Percentiles rank a stretch among this genome's conserved stretches.
Conservation (phyloP, 2,888 invertebrate species). For the Cryptophagus acutangulus region DNA sequence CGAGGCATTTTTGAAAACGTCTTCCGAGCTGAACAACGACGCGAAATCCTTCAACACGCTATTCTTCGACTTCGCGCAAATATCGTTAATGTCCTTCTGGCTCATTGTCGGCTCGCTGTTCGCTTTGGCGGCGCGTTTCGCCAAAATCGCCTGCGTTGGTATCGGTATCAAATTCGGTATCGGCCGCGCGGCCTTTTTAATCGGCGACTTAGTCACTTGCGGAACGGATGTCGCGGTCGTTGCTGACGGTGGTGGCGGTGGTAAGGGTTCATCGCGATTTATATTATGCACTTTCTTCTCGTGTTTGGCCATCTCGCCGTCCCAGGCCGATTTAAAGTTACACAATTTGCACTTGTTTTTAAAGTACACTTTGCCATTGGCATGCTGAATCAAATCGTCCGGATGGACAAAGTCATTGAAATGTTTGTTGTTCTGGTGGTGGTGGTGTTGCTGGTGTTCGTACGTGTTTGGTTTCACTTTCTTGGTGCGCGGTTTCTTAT, state of each 20-base stretch:
- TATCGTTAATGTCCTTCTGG: constrained; percentile 49
- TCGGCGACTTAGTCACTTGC: constrained; percentile 9
- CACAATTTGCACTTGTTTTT: constrained; percentile 52
- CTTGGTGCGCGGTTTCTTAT: constrained; percentile 23
- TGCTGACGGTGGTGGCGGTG: too few species aligned
- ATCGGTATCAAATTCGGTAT: constrained; percentile 48
- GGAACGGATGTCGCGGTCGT: constrained; percentile 15
- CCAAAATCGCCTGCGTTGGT: constrained; percentile 25
- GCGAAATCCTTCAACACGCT: constrained; percentile 56
- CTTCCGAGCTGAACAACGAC: constrained; percentile 47
- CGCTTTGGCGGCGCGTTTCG: constrained; percentile 18
- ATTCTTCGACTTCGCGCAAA: constrained; percentile 48
- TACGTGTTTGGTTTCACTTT: background rate
- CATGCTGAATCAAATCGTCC: constrained; percentile 47
- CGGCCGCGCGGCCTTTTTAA: constrained; percentile 53
- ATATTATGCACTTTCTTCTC: constrained; percentile 49
- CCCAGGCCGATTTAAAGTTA: constrained; percentile 55
- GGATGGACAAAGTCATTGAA: constrained; percentile 53
- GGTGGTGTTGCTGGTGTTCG: constrained; percentile 9
- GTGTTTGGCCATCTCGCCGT: constrained; percentile 55
- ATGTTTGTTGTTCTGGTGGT: constrained; percentile 26
- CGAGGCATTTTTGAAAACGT: constrained; percentile 37
- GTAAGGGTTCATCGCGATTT: constrained; percentile 38
- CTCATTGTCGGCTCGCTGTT: constrained; percentile 42
- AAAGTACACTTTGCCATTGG: constrained; percentile 48